These are phyloP conservation scores for Dromaius novaehollandiae DNA, from an alignment of 2,113 vertebrate genomes.

Conservation along the genomic window DNA sequence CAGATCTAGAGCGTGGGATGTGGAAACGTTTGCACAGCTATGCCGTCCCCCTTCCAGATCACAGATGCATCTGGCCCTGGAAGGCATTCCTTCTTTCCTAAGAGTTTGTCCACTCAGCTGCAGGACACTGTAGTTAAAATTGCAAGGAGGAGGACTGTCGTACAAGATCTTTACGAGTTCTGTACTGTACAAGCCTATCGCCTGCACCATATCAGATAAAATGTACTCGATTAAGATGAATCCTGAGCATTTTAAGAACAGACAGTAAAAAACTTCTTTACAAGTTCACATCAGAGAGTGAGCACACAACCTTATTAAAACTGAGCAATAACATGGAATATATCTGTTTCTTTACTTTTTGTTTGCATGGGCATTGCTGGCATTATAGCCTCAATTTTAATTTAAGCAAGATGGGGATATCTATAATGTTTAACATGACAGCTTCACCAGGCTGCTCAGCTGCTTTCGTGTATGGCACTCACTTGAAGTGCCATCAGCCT, in stretches of 20 bases:
- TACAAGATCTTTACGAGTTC: background rate
- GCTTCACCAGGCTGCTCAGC: background rate
- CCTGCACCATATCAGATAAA: background rate
- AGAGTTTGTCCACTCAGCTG: background rate
- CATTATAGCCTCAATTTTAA: background rate
- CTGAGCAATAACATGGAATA: background rate
- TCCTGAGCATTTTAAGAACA: background rate
- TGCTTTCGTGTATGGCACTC: background rate
- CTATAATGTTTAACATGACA: background rate
- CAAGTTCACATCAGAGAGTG: background rate
- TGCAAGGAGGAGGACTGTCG: background rate
- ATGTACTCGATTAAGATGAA: background rate
- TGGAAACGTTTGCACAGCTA: conserved; percentile 37
- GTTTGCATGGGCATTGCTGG: background rate
- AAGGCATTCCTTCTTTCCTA: background rate
- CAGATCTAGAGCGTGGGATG: conserved; percentile 36
- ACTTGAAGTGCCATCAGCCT: background rate
- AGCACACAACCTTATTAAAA: background rate
- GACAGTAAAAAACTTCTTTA: background rate
- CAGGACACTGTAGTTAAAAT: background rate
- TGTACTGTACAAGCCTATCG: fast-evolving
- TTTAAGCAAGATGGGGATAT: background rate
- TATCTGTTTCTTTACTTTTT: background rate
- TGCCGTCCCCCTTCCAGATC: background rate
- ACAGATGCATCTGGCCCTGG: background rate